Percentiles rank a stretch among this genome's conserved stretches.
phyloP scores from a whole-genome alignment of 2,113 vertebrate species.

The Lepus europaeus region DNA sequence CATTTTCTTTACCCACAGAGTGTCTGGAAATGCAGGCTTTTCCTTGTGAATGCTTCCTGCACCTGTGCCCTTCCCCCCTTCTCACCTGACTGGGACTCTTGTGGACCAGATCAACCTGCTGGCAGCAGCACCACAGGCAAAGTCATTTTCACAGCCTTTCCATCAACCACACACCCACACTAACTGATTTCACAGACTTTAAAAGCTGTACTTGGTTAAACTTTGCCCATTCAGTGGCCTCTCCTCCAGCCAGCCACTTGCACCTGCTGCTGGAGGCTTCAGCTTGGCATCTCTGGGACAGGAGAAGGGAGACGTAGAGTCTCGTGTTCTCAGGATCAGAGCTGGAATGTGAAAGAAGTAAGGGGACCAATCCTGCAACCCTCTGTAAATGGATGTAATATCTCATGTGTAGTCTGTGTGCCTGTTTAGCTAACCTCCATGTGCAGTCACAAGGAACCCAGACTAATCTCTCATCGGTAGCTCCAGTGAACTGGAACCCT shows the following conservation, averaged over 20 bases:
- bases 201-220: background rate
- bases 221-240: background rate
- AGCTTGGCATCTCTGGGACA: background rate
- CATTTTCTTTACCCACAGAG: background rate
- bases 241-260: background rate
- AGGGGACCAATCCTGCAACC: background rate
- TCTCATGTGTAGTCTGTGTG: background rate
- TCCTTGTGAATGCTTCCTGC: background rate
- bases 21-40: background rate
- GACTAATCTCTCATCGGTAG: background rate
- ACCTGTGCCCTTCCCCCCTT: no score
- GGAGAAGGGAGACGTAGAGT: background rate
- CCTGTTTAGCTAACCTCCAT: background rate
- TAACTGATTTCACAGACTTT: background rate
- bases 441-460: background rate
- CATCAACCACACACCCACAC: background rate
- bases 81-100: background rate
- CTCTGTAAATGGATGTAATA: background rate
- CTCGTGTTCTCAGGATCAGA: background rate
- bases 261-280: background rate
- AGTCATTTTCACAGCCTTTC: background rate
- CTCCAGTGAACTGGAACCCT: conserved; percentile 22
- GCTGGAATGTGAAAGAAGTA: background rate
- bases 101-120: background rate
- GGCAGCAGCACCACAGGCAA: background rate